phyloP scores from a whole-genome alignment of 64 coral and sea anemone genomes.

The Orbicella faveolata region DNA sequence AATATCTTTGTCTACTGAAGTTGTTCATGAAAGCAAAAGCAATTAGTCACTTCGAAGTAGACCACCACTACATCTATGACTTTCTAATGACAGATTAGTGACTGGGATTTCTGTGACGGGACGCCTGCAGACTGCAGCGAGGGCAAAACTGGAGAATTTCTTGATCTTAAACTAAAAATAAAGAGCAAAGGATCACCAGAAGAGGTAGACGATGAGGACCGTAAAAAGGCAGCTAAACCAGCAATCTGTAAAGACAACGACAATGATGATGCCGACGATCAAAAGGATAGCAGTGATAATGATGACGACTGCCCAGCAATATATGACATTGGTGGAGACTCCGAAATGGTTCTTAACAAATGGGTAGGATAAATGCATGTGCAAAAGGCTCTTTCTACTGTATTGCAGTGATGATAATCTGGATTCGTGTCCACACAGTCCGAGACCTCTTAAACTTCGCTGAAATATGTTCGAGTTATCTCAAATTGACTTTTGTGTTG shows the following conservation, averaged over 20 bases:
- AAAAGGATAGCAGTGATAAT: neutral
- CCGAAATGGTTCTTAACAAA: conserved; percentile 43
- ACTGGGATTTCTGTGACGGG: conserved; percentile 35
- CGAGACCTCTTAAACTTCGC: too few relatives aligned
- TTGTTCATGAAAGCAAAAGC: too few relatives aligned
- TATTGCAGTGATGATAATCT: neutral
- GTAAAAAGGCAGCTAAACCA: neutral
- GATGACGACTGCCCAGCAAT: conserved; percentile 15
- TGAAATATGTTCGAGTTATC: too few relatives aligned
- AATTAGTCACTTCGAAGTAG: too few relatives aligned
- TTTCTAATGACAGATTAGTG: conserved; percentile 1
- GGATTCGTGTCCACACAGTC: neutral
- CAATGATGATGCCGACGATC: neutral
- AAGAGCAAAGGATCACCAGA: conserved; percentile 18
- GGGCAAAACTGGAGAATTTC: conserved; percentile 25
- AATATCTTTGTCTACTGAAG: too few relatives aligned
- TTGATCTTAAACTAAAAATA: conserved; percentile 14
- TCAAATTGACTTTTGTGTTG: too few relatives aligned
- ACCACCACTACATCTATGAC: neutral
- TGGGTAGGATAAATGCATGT: neutral
- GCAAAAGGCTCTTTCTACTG: neutral
- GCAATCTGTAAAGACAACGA: neutral
- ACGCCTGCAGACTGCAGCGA: conserved; percentile 4
- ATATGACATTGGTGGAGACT: conserved; percentile 35
- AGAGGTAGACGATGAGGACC: conserved; percentile 13